Percentiles rank a stretch among this genome's conserved stretches.
These are phyloP conservation scores for Gymnocheta viridis DNA, from an alignment of 2,888 invertebrate species.

Conservation along the genomic window DNA sequence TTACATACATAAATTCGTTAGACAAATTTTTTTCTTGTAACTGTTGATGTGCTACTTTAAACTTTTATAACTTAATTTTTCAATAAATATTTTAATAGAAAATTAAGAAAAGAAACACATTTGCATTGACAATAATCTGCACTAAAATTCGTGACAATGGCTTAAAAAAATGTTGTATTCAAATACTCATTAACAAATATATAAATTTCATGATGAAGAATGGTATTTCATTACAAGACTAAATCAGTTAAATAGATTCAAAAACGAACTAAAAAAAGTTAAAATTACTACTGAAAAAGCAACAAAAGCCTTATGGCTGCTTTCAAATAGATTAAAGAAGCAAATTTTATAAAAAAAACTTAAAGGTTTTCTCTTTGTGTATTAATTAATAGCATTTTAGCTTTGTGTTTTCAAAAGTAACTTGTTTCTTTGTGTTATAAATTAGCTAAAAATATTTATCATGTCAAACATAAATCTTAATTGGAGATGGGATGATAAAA, in stretches of 20 bases:
- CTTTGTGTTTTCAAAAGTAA: background rate
- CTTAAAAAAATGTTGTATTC: background rate
- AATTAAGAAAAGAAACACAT: background rate
- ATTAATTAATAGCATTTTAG: constrained; percentile 1
- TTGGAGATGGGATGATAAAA: constrained; percentile 59
- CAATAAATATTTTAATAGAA: background rate
- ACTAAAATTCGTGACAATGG: background rate
- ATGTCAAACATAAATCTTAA: constrained; percentile 68
- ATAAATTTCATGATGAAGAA: background rate
- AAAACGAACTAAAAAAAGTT: too few species aligned
- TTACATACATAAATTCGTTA: constrained; percentile 24
- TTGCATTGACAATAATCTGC: constrained; percentile 15
- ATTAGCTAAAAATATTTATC: constrained; percentile 61
- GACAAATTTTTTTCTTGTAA: constrained; percentile 6
- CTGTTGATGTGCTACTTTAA: constrained; percentile 6
- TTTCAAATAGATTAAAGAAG: constrained; percentile 7
- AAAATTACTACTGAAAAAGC: background rate
- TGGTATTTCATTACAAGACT: background rate
- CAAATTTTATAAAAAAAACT: background rate
- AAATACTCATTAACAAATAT: background rate
- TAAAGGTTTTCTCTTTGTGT: background rate
- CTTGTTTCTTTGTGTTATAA: constrained; percentile 47
- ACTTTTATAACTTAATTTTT: constrained; percentile 38
- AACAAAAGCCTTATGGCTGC: background rate
- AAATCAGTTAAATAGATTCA: too few species aligned